phyloP scores from a whole-genome alignment of 2,113 vertebrate genomes.

The Archilochus colubris region DNA sequence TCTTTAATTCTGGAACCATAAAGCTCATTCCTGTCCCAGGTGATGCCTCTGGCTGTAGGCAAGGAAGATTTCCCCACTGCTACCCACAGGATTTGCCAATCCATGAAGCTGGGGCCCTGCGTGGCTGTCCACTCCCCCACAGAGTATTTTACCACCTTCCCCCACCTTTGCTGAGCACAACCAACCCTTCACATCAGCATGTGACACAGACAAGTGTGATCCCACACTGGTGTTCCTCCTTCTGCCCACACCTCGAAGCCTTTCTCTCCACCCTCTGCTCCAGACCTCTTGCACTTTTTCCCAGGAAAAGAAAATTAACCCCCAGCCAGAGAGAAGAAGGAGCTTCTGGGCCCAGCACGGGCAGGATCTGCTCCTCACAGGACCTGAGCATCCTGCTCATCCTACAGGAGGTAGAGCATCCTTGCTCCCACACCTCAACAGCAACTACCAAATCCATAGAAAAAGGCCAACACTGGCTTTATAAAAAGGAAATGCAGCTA shows the following conservation, averaged over 20 bases:
- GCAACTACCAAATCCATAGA: background rate
- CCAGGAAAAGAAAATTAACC: background rate
- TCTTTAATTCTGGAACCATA: background rate
- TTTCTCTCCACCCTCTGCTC: background rate
- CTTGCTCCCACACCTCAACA: background rate
- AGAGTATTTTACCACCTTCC: background rate
- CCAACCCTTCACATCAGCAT: background rate
- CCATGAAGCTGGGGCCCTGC: background rate
- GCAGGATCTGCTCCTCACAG: background rate
- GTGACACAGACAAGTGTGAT: background rate
- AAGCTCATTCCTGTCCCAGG: background rate
- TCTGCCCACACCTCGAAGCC: background rate
- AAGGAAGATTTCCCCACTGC: background rate
- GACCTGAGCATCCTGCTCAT: too few relatives aligned
- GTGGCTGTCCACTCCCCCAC: background rate
- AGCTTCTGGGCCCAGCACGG: too few relatives aligned
- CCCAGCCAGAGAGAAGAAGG: background rate
- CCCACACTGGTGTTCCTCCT: background rate
- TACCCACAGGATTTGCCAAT: background rate
- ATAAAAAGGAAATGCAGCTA: background rate
- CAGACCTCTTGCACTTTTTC: rapidly evolving
- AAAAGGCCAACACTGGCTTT: background rate
- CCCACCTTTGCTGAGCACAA: background rate
- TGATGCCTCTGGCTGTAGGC: background rate
- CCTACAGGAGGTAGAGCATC: background rate